Conservation (phyloP, 2,797 vertebrate genomes). For the Trachops cirrhosus region DNA sequence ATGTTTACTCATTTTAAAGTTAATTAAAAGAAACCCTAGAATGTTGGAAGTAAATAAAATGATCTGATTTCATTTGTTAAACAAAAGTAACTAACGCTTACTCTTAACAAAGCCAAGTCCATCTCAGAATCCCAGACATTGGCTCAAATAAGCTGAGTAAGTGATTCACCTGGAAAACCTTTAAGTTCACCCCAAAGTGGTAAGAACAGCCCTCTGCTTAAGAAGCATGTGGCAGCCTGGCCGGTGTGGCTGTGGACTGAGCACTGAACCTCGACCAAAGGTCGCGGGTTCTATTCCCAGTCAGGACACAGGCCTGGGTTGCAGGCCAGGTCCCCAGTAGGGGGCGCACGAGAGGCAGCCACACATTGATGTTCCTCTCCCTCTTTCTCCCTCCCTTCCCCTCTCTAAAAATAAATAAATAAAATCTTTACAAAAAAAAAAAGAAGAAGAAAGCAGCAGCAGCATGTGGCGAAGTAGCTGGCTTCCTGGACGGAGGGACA, state of each 20-base stretch:
- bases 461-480: rapidly evolving
- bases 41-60: neutral
- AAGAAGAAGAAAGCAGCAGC: too few relatives aligned
- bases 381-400: too few relatives aligned
- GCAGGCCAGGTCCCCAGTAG: too few relatives aligned
- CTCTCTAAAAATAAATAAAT: too few relatives aligned
- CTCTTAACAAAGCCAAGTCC: neutral
- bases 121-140: neutral
- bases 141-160: neutral
- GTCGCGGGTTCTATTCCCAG: too few relatives aligned
- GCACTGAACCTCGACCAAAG: too few relatives aligned
- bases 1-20: neutral
- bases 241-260: too few relatives aligned
- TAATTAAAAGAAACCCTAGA: neutral
- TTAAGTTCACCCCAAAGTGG: neutral
- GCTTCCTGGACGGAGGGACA: too few relatives aligned
- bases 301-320: too few relatives aligned
- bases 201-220: rapidly evolving
- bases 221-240: rapidly evolving
- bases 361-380: too few relatives aligned
- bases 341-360: too few relatives aligned
- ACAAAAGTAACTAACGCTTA: neutral
- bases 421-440: too few relatives aligned
- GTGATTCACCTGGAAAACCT: neutral
- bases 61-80: neutral